Evolutionary conservation across 2,797 vertebrate genomes (phyloP).

Genomic region (Coilia nasus): DNA sequence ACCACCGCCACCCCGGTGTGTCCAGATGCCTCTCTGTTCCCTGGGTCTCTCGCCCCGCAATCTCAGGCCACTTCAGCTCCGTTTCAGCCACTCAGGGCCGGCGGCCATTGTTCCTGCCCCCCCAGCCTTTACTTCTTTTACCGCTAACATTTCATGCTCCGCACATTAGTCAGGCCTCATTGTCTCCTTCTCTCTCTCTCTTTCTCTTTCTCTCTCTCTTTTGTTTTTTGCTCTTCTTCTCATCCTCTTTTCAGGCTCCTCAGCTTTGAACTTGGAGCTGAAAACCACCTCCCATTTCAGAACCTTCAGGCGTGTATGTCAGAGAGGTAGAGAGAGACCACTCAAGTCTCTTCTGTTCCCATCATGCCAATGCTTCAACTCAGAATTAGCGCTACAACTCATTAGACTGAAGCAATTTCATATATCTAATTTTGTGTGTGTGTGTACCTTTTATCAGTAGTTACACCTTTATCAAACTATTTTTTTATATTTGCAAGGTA

Average conservation of each 20-base stretch:
- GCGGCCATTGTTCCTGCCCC: constrained; percentile 73
- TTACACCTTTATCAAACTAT: background rate
- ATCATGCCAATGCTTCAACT: constrained; percentile 2
- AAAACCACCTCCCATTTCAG: constrained; percentile 63
- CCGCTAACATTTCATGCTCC: constrained; percentile 70
- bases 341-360: constrained; percentile 51
- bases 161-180: constrained; percentile 75
- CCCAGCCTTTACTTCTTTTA: constrained; percentile 71
- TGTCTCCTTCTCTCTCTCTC: constrained; percentile 62
- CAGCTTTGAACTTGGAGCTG: constrained; percentile 75
- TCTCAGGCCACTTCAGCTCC: constrained; percentile 78
- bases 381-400: background rate
- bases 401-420: background rate
- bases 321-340: constrained; percentile 37
- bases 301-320: constrained; percentile 53
- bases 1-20: constrained; percentile 25
- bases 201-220: constrained; percentile 45
- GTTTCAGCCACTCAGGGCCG: constrained; percentile 68
- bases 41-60: too few relatives aligned
- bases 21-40: constrained; percentile 75
- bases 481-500: background rate
- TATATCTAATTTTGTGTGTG: background rate
- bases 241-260: constrained; percentile 71
- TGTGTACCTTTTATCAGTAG: constrained; percentile 15
- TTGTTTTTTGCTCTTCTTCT: constrained; percentile 31